phyloP scores from a whole-genome alignment of 2,113 vertebrate species.

The Hiodon tergisus region DNA sequence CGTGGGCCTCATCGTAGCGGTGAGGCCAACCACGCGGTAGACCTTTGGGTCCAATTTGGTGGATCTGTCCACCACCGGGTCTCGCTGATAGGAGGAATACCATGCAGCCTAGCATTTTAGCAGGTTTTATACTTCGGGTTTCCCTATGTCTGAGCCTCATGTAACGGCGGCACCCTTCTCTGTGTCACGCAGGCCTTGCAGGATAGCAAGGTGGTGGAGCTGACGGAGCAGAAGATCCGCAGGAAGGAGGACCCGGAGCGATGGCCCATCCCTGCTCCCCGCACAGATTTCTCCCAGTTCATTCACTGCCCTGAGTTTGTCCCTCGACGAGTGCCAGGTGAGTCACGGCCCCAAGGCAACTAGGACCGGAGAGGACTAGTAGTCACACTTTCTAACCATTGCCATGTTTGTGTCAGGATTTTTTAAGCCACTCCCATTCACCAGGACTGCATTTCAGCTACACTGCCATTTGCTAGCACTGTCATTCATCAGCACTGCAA shows the following conservation, averaged over 20 bases:
- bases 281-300: slow-evolving; percentile 88
- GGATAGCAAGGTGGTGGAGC: slow-evolving; percentile 91
- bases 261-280: slow-evolving; percentile 88
- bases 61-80: neutral
- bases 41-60: no score
- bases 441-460: no score
- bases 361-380: no score
- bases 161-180: neutral
- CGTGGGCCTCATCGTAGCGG: slow-evolving; percentile 81
- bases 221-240: slow-evolving; percentile 88
- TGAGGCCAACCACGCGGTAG: slow-evolving; percentile 35
- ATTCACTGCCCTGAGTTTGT: slow-evolving; percentile 95
- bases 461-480: no score
- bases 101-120: no score
- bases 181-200: slow-evolving; percentile 73
- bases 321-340: slow-evolving; percentile 77
- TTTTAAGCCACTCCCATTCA: no score
- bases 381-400: neutral
- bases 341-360: neutral
- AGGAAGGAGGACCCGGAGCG: slow-evolving; percentile 86
- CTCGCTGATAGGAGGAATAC: neutral
- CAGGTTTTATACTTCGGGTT: no score
- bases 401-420: no score
- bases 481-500: no score
- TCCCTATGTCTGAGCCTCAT: neutral